Percentiles rank a stretch among this genome's conserved stretches.
Evolutionary conservation across 2,888 invertebrate species (phyloP).

Genomic region (Aquatica leii): DNA sequence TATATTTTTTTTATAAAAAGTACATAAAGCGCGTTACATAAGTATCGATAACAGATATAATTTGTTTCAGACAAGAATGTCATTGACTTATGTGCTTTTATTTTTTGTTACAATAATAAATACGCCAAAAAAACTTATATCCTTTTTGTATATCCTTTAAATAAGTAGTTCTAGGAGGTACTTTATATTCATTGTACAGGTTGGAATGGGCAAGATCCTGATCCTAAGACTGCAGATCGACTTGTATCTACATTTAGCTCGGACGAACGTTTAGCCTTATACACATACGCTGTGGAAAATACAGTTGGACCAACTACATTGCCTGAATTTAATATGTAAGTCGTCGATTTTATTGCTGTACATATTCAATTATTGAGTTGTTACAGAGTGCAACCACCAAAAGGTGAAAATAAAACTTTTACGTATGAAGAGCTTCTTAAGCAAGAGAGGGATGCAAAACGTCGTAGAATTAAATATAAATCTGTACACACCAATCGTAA

Average conservation of each 20-base stretch:
- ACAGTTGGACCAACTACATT: conserved; percentile 52
- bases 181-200: conserved; percentile 44
- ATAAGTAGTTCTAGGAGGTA: conserved; percentile 30
- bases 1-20: neutral
- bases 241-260: conserved; percentile 61
- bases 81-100: conserved; percentile 23
- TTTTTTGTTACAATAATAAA: conserved; percentile 21
- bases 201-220: conserved; percentile 57
- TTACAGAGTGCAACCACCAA: conserved; percentile 40
- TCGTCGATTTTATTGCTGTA: too few relatives aligned
- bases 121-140: conserved; percentile 34
- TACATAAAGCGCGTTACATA: too few relatives aligned
- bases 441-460: conserved; percentile 67
- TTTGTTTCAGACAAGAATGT: conserved; percentile 50
- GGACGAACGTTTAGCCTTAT: conserved; percentile 67
- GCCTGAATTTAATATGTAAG: conserved; percentile 58
- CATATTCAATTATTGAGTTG: too few relatives aligned
- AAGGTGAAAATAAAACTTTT: conserved; percentile 54
- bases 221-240: conserved; percentile 57
- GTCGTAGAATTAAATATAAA: conserved; percentile 67
- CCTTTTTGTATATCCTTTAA: conserved; percentile 52
- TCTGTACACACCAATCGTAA: conserved; percentile 65
- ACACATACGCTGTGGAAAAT: conserved; percentile 63
- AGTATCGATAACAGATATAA: conserved; percentile 33
- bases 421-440: conserved; percentile 62